Evolutionary conservation across 2,797 vertebrate genomes (phyloP).

Genomic region (Brotogeris chrysoptera): DNA sequence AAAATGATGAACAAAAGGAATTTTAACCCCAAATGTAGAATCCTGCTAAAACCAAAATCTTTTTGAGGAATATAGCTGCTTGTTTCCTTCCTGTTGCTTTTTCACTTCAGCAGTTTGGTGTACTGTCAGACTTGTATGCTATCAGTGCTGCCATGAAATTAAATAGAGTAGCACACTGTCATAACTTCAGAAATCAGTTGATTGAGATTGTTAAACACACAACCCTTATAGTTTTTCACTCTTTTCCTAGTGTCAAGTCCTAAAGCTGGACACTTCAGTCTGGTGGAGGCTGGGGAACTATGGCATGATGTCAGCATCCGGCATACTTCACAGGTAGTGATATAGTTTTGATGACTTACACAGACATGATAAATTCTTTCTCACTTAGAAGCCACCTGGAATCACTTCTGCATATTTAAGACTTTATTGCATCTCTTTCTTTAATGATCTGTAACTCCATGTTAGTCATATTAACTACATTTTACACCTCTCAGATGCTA

Average conservation of each 20-base stretch:
- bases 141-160: not conserved
- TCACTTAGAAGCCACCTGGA: not conserved
- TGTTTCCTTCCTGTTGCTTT: not conserved
- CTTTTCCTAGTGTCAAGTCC: not conserved
- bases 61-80: not conserved
- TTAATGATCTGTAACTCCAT: not conserved
- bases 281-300: rapidly evolving
- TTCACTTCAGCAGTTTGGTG: not conserved
- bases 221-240: not conserved
- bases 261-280: not conserved
- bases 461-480: not conserved
- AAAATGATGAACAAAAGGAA: not conserved
- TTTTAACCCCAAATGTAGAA: not conserved
- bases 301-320: not conserved
- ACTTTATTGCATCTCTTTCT: not conserved
- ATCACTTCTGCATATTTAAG: not conserved
- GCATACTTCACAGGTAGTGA: not conserved
- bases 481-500: not conserved
- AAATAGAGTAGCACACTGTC: not conserved
- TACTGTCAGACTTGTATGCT: not conserved
- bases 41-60: not conserved
- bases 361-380: not conserved
- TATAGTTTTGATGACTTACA: not conserved
- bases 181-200: not conserved
- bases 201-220: not conserved